phyloP scores from a whole-genome alignment of 2,888 invertebrate genomes.

The Cryptops parisi region DNA sequence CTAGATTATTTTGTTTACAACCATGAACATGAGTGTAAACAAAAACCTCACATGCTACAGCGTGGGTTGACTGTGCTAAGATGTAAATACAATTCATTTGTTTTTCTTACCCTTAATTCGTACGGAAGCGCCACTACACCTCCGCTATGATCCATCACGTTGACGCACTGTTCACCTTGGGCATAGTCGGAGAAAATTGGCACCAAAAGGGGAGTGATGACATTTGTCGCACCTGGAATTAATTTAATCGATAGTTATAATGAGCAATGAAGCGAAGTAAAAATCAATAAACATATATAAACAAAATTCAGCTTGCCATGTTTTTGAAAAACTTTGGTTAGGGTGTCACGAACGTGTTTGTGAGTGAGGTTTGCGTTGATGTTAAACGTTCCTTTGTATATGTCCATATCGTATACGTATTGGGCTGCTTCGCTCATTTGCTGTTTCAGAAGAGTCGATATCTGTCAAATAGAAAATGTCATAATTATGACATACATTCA shows the following conservation, averaged over 20 bases:
- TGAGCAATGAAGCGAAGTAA: too few relatives aligned
- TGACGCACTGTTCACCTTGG: conserved; percentile 47
- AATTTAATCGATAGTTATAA: too few relatives aligned
- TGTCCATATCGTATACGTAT: conserved; percentile 61
- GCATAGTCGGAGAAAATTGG: conserved; percentile 48
- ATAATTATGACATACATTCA: neutral
- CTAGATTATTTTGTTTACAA: too few relatives aligned
- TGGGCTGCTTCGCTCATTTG: conserved; percentile 50
- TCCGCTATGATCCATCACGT: conserved; percentile 75
- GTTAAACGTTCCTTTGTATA: conserved; percentile 28
- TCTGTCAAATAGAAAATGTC: conserved; percentile 37
- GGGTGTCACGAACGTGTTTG: conserved; percentile 29
- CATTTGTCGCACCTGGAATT: conserved; percentile 50
- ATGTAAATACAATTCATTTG: conserved; percentile 14
- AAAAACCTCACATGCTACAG: too few relatives aligned
- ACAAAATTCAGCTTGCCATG: conserved; percentile 21
- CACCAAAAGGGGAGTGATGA: conserved; percentile 63
- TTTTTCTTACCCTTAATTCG: conserved; percentile 50
- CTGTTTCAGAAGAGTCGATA: conserved; percentile 34
- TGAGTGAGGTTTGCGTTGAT: conserved; percentile 34
- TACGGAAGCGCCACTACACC: conserved; percentile 69
- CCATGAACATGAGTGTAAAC: too few relatives aligned
- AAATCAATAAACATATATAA: neutral
- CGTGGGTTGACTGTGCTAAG: too few relatives aligned
- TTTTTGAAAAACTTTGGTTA: conserved; percentile 28